These are phyloP conservation scores for Zaprionus obscuricornis DNA, from an alignment of 2,888 invertebrate genomes.

Conservation along the genomic window DNA sequence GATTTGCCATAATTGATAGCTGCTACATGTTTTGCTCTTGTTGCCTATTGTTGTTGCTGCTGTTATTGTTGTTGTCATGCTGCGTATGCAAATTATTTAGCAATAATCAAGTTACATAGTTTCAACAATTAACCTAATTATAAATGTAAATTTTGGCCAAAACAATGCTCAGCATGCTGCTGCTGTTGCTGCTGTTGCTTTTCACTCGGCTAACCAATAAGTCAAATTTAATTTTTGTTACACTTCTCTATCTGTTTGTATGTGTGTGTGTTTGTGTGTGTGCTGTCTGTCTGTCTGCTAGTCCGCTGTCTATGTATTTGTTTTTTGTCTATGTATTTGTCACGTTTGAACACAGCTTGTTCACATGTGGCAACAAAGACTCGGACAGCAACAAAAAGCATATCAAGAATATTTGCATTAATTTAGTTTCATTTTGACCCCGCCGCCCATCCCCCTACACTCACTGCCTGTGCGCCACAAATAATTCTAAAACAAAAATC, in stretches of 20 bases:
- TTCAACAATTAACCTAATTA: slow-evolving; percentile 73
- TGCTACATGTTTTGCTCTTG: background rate
- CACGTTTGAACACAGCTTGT: slow-evolving; percentile 19
- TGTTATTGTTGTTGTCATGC: slow-evolving; percentile 8
- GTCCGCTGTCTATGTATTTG: background rate
- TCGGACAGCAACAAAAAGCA: background rate
- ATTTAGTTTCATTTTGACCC: slow-evolving; percentile 40
- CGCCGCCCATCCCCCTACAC: background rate
- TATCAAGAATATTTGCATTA: slow-evolving; percentile 48
- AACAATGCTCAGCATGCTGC: no score
- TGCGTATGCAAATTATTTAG: slow-evolving; percentile 64
- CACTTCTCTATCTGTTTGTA: background rate
- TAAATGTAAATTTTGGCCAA: slow-evolving; percentile 65
- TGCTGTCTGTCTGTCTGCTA: slow-evolving; percentile 1
- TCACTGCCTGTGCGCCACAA: no score
- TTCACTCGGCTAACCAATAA: slow-evolving; percentile 8
- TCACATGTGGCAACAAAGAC: slow-evolving; percentile 4
- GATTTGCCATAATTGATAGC: slow-evolving; percentile 55
- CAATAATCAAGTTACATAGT: slow-evolving; percentile 63
- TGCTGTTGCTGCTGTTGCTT: slow-evolving; percentile 30
- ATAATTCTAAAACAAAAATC: background rate
- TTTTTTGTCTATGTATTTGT: no score
- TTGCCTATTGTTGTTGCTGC: background rate
- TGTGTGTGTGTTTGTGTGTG: background rate
- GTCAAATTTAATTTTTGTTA: slow-evolving; percentile 42